Evolutionary conservation across 2,888 invertebrate genomes (phyloP), one percentile per base, ranked within the genome.

Genomic region (Parnassius smintheus): DNA sequence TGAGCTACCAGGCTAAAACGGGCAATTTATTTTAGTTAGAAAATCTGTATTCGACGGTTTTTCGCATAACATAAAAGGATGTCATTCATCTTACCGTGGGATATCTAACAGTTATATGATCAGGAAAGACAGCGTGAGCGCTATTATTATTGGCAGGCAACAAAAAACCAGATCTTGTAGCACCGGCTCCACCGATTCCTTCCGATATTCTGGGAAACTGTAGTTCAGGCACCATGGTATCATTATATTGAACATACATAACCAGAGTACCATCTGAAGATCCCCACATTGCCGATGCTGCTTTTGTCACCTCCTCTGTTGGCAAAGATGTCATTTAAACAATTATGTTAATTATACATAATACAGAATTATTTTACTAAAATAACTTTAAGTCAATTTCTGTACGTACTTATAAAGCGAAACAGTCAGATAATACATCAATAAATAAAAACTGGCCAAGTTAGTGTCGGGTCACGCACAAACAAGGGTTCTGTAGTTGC

Each of bases 211-310:
- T 95, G 46, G 97, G 97, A 88, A 96, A 96, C 75, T 94, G 94
- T 85, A 96, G 93, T 79, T 94, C 93, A 52, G 95, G 94, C 61
- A 96, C 96, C 68, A 93, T 93, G 62, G 94, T 94, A 88, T 97
- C 97, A 91, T 97, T 96, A 90, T 97, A 97, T 71, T 95, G 94
- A 60, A 96, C 96, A 88, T 94, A 99, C 81, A 98, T 93, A 65
- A 99, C 94, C 76, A 95, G 94, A 49, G 94, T 93, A 58, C 98
- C 98, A 82, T 96, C 96, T 18, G 93, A 92, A 62, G 95, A 96
- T 82, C 96, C 95, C 98, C 98, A 99, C 72, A 96, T 91, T 56
- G 98, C 98, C 78, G 96, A 94, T 63, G 94, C 95, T 69, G 93
- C 93, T 70, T 95, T 94, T 77, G 98, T 93, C 78, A 98, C 95